Base-by-base conservation (phyloP, 2,113 vertebrate genomes). In the Chauna torquata region DNA sequence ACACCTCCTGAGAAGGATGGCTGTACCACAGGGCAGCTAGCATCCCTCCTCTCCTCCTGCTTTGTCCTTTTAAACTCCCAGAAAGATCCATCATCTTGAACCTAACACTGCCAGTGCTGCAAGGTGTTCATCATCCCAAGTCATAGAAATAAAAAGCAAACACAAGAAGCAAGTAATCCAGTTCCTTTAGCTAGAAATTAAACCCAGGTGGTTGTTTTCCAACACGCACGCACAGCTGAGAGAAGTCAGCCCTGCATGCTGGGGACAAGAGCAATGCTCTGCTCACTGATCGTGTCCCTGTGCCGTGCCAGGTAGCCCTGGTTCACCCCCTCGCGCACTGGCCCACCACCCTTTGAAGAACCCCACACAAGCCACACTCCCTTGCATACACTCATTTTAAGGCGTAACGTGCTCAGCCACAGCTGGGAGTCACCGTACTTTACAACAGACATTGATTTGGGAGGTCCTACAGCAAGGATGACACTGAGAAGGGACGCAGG, bases 271-370 rank as follows among this genome's bases (percentile, higher is more conserved):
- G 25, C 68, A 47, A 49, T 5, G 32, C 30, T 62, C 7, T 6
- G 38, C 49, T 66, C 49, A 55, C 38, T 0, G 8, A n/a, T 3
- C 10, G 49, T 9, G 1, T 5, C 25, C 38, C 34, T 8, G 18
- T 18, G 59, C 82, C 23, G 54, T n/a, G 22, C 65, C 75, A 71
- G 79, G 52, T 65, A 82, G 45, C 25, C 17, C 62, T 38, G n/a
- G 16, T 47, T 50, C 54, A 80, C 64, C 32, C 54, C n/a, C 45
- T 42, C 61, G 38, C 3, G 1, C 27, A 1, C 14, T 28, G 13
- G 3, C 1, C n/a, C 74, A 44, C 15, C 38, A 10, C 2, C 44
- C 52, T 22, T 12, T 9, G 69, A 66, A 54, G 52, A 75, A 9
- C 30, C 22, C 30, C 65, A 22, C 40, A 3, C 18, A 28, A 61